Conservation (phyloP, 2,888 invertebrate species). For the Zeuzera pyrina region DNA sequence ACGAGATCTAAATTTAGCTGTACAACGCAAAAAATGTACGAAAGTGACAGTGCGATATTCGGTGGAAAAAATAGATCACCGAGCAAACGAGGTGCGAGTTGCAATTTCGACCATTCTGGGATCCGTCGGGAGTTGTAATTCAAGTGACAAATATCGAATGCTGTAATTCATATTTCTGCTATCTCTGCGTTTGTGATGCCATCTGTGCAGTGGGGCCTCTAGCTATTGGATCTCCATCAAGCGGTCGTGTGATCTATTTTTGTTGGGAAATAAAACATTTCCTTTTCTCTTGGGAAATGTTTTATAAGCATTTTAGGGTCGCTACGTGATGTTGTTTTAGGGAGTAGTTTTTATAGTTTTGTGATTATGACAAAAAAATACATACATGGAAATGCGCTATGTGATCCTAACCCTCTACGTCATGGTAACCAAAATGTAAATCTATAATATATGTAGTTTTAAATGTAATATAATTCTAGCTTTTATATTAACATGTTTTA, state of each 20-base stretch:
- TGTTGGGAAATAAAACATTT: slow-evolving; percentile 66
- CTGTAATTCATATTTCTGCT: slow-evolving; percentile 71
- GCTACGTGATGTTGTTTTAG: slow-evolving; percentile 52
- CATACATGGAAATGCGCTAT: too few relatives aligned
- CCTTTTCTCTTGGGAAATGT: slow-evolving; percentile 65
- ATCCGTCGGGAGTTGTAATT: slow-evolving; percentile 68
- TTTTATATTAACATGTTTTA: too few relatives aligned
- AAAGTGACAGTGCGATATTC: slow-evolving; percentile 25
- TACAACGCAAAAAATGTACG: too few relatives aligned
- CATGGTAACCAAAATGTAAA: too few relatives aligned
- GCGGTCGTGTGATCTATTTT: slow-evolving; percentile 68
- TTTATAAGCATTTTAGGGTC: slow-evolving; percentile 63
- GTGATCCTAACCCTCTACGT: too few relatives aligned
- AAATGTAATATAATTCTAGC: too few relatives aligned
- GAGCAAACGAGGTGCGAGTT: slow-evolving; percentile 61
- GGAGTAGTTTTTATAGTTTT: too few relatives aligned
- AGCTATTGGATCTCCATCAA: slow-evolving; percentile 71
- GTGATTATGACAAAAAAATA: too few relatives aligned
- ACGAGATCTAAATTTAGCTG: too few relatives aligned
- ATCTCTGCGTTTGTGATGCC: slow-evolving; percentile 65
- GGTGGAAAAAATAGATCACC: slow-evolving; percentile 52
- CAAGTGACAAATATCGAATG: slow-evolving; percentile 74
- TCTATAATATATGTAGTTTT: too few relatives aligned
- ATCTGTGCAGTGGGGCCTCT: slow-evolving; percentile 64
- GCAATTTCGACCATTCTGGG: slow-evolving; percentile 45